These are phyloP conservation scores for Chloebia gouldiae DNA, from an alignment of 2,113 vertebrate species.

Conservation along the genomic window DNA sequence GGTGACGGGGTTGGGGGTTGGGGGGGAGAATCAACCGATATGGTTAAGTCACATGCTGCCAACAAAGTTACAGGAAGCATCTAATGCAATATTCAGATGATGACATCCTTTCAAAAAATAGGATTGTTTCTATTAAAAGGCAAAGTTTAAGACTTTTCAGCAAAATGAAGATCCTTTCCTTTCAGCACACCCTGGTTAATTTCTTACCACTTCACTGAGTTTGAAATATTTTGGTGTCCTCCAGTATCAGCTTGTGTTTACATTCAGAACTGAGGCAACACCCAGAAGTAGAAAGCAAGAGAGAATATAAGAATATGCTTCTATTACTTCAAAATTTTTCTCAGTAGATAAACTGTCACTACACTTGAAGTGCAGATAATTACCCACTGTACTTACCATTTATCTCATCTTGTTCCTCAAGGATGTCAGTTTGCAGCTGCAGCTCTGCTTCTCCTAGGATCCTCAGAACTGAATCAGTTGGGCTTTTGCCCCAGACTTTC, in stretches of 20 bases:
- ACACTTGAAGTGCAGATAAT: not conserved
- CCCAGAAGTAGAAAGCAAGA: not conserved
- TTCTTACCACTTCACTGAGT: not conserved
- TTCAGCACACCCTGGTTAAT: not conserved
- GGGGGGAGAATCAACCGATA: not conserved
- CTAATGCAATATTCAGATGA: not conserved
- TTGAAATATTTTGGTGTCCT: not conserved
- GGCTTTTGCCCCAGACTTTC: constrained; percentile 84
- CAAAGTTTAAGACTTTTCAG: not conserved
- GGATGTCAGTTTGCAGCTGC: constrained; percentile 82
- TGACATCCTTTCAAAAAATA: not conserved
- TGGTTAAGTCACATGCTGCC: not conserved
- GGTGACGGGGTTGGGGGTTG: too few species aligned
- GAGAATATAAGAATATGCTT: not conserved
- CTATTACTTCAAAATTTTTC: not conserved
- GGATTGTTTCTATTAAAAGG: not conserved
- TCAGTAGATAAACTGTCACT: not conserved
- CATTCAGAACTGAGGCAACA: not conserved
- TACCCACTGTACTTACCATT: constrained; percentile 61
- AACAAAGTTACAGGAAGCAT: not conserved
- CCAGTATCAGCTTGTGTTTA: not conserved
- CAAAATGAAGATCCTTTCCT: not conserved
- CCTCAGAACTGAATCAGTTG: constrained; percentile 82
- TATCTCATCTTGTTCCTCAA: constrained; percentile 67
- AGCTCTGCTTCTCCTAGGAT: constrained; percentile 87